Evolutionary conservation across 2,113 vertebrate genomes (phyloP).

Genomic region (Murina feae): DNA sequence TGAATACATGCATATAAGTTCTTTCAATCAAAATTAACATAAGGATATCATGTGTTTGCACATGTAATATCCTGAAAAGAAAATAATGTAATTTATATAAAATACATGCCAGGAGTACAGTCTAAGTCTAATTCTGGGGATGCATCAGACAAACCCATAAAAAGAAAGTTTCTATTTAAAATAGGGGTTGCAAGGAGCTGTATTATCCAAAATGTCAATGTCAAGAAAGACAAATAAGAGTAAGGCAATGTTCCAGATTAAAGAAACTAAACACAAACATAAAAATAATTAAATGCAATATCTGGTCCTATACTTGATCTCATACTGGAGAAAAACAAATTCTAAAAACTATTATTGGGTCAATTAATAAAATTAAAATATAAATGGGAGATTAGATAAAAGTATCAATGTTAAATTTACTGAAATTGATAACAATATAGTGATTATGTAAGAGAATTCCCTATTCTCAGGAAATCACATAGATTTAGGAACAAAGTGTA

Average conservation of each 20-base stretch:
- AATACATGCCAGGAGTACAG: background rate
- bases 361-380: background rate
- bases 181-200: background rate
- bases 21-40: background rate
- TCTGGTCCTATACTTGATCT: background rate
- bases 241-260: background rate
- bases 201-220: background rate
- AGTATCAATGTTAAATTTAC: background rate
- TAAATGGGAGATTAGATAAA: background rate
- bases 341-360: background rate
- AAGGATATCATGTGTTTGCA: background rate
- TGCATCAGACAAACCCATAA: background rate
- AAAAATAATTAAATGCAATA: background rate
- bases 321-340: background rate
- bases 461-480: background rate
- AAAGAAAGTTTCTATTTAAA: background rate
- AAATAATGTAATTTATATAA: background rate
- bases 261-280: background rate
- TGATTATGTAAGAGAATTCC: background rate
- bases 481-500: background rate
- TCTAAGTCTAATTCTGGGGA: background rate
- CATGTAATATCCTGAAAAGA: background rate
- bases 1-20: too few species aligned
- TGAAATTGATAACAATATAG: background rate
- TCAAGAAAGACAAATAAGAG: background rate